These are phyloP conservation scores for Bombyx huttoni DNA, from an alignment of 2,888 invertebrate species.

Conservation along the genomic window DNA sequence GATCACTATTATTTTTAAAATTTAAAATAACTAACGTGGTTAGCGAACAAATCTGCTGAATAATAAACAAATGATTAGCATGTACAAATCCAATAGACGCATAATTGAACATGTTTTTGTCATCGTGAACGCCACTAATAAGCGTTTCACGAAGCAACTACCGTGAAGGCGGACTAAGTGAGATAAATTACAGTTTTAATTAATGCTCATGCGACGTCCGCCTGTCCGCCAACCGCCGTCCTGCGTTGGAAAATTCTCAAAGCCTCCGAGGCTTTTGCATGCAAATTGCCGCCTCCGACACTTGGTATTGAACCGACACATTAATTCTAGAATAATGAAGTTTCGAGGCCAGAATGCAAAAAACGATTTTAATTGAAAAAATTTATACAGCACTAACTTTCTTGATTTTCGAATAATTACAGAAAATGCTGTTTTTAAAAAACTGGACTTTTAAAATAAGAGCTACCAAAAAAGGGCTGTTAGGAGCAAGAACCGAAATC, in stretches of 20 bases:
- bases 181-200: conserved; percentile 44
- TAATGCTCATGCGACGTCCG: conserved; percentile 24
- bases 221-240: conserved; percentile 14
- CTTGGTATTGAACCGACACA: conserved; percentile 17
- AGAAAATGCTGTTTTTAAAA: not conserved
- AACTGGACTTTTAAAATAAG: not conserved
- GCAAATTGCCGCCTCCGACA: conserved; percentile 29
- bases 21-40: no score
- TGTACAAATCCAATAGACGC: conserved; percentile 3
- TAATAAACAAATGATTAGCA: not conserved
- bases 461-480: not conserved
- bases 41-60: no score
- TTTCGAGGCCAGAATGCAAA: not conserved
- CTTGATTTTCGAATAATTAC: not conserved
- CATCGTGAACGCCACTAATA: conserved; percentile 10
- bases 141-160: conserved; percentile 16
- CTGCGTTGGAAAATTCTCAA: conserved; percentile 22
- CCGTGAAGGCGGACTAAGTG: conserved; percentile 22
- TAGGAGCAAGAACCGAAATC: not conserved
- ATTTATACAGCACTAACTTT: not conserved
- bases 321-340: conserved; percentile 17
- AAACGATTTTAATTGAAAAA: not conserved
- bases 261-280: conserved; percentile 27
- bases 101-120: conserved; percentile 10
- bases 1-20: no score